Conservation (phyloP, 2,797 vertebrate species). For the Pempheris klunzingeri region DNA sequence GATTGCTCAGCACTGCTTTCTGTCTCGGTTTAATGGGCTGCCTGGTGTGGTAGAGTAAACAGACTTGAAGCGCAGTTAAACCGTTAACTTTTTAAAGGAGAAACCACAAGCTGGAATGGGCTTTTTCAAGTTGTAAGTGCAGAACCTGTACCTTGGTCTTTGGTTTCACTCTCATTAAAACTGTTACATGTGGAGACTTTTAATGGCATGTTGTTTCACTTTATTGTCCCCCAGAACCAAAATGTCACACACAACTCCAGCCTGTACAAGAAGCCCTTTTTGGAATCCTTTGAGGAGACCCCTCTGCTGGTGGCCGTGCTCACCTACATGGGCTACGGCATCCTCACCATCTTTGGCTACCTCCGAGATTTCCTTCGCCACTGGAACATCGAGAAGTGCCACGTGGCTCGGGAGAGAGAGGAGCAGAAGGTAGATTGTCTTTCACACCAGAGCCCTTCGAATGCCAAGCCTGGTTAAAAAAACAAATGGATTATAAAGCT, state of each 20-base stretch:
- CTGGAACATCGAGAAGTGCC: slow-evolving; percentile 97
- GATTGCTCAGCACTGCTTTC: slow-evolving; percentile 18
- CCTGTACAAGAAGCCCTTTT: slow-evolving; percentile 92
- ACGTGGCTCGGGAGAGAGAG: slow-evolving; percentile 92
- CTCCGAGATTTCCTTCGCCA: slow-evolving; percentile 95
- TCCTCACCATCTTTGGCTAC: slow-evolving; percentile 98
- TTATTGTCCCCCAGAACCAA: slow-evolving; percentile 70
- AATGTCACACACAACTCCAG: slow-evolving; percentile 87
- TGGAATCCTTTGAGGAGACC: slow-evolving; percentile 95
- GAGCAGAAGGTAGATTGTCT: slow-evolving; percentile 90
- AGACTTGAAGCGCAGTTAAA: slow-evolving; percentile 13
- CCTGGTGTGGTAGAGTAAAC: slow-evolving; percentile 27
- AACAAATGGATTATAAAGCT: background rate
- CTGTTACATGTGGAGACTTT: background rate
- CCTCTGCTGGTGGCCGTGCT: slow-evolving; percentile 96
- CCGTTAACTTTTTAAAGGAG: slow-evolving; percentile 16
- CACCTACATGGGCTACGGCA: slow-evolving; percentile 97
- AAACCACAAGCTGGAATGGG: background rate
- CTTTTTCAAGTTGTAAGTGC: no score
- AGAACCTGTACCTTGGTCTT: background rate
- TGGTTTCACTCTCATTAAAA: background rate
- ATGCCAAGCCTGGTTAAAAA: background rate
- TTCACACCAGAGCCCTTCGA: background rate
- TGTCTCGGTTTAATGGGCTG: slow-evolving; percentile 23
- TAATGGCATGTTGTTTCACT: background rate